Base-by-base conservation (phyloP, 2,113 vertebrate species). In the Holacanthus passer region DNA sequence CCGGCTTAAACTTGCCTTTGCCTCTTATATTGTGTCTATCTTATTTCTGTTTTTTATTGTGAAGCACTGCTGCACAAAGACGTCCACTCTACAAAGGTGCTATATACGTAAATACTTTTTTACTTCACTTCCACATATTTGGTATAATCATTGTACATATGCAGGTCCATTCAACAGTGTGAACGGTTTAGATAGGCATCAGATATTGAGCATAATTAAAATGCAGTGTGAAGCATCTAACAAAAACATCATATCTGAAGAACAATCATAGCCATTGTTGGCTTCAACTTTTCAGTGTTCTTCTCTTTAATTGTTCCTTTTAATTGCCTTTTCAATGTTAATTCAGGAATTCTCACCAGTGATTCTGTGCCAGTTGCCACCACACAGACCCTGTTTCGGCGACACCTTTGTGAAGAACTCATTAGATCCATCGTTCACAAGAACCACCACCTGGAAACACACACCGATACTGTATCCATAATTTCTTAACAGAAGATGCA, bases 321-420 rank as follows among this genome's bases (percentile, higher is more conserved):
- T 16, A 9, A 9, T 13, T 4, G 22, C 5, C 2, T 1, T 53
- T 20, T 19, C 6, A 29, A 2, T 7, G 39, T 37, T 31, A 3
- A 39, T 4, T 24, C 8, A 5, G 29, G 66, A 19, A 31, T 81
- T 70, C 93, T 92, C 66, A 99, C 98, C 97, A 93, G 96, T 96
- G 70, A 99, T 96, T 89, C 95, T 94, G 92, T 99, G 97, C 97
- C 98, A 99, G 68, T 77, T 94, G 41, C 97, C 97, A 52, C 96
- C 96, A 7, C 98, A 99, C 50, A 98, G 89, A 76, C 93, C 95
- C 80, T 96, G 94, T 82, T 89, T 95, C 19, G 96, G 94, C 79
- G 91, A 92, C 16, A 98, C 96, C 75, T 95, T 95, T 60, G 97
- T 97, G 82, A 95, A 96, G 93, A 97, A 97, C 77, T 97, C 96